Conservation (phyloP, 2,113 vertebrate species). For the Corythornis madagascariensis region DNA sequence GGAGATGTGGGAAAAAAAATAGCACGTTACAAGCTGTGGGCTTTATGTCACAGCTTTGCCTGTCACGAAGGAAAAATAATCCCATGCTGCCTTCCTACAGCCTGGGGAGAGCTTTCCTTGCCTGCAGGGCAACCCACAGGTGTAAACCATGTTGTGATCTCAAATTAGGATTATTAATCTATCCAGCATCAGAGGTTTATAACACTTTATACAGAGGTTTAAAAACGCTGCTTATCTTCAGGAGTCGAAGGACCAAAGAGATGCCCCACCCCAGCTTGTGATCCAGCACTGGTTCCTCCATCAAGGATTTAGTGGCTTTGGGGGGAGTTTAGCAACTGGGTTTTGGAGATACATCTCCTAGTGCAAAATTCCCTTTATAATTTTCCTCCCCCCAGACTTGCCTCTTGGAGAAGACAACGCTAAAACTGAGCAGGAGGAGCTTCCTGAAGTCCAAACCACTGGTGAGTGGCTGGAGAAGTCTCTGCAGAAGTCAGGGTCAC, state of each 20-base stretch:
- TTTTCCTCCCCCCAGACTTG: not conserved
- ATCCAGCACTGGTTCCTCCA: accelerated
- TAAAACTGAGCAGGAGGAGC: not conserved
- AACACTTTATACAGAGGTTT: not conserved
- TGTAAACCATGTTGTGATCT: slow-evolving; percentile 7
- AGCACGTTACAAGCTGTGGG: not conserved
- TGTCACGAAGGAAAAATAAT: not conserved
- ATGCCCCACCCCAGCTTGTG: accelerated
- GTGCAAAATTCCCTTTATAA: accelerated
- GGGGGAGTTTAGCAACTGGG: not conserved
- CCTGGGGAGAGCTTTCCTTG: slow-evolving; percentile 23
- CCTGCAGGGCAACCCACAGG: not conserved
- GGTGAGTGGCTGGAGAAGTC: not conserved
- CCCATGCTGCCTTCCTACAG: slow-evolving; percentile 26
- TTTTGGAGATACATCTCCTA: not conserved
- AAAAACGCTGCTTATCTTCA: not conserved
- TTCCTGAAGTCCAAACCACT: not conserved
- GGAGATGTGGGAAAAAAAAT: not conserved
- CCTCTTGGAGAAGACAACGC: not conserved
- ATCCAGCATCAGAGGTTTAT: not conserved
- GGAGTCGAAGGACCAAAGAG: not conserved
- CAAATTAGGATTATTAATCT: not conserved
- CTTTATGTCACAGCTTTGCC: slow-evolving; percentile 65
- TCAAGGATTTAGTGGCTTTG: not conserved
- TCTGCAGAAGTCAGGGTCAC: not conserved